Evolutionary conservation across 2,797 vertebrate genomes (phyloP).

Genomic region (Microctenopoma stevenorrisi): DNA sequence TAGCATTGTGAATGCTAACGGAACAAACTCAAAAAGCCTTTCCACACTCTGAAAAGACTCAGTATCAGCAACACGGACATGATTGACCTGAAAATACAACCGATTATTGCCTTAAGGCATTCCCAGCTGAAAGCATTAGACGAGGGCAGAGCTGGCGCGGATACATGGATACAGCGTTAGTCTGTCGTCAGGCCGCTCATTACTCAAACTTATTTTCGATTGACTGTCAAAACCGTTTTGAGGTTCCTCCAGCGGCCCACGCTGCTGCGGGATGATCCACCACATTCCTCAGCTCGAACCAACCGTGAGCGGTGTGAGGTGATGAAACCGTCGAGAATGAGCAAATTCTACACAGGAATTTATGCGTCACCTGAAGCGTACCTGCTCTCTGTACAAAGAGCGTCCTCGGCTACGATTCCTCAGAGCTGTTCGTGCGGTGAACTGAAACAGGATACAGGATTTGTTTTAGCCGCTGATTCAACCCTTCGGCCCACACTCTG

Average conservation of each 20-base stretch:
- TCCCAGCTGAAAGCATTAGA: conserved; percentile 42
- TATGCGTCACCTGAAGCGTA: conserved; percentile 18
- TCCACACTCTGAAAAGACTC: neutral
- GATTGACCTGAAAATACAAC: neutral
- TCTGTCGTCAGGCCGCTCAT: conserved; percentile 74
- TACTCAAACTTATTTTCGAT: conserved; percentile 66
- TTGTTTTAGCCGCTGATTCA: conserved; percentile 12
- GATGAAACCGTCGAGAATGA: conserved; percentile 75
- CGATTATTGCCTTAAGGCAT: conserved; percentile 12
- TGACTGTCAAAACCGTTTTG: conserved; percentile 74
- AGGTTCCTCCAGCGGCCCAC: conserved; percentile 64
- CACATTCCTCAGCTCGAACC: conserved; percentile 70
- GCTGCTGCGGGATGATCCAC: conserved; percentile 59
- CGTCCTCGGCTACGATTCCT: neutral
- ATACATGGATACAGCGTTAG: conserved; percentile 58
- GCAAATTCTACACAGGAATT: conserved; percentile 44
- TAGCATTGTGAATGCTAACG: neutral
- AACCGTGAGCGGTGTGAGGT: conserved; percentile 68
- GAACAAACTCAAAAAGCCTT: neutral
- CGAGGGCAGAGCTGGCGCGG: conserved; percentile 44
- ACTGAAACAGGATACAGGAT: conserved; percentile 27
- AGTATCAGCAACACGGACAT: neutral
- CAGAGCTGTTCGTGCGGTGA: neutral
- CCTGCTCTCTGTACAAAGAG: neutral
- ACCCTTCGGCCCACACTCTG: conserved; percentile 14